These are phyloP conservation scores for Invenusta paracnida DNA, from an alignment of 2,888 invertebrate species.

Conservation along the genomic window DNA sequence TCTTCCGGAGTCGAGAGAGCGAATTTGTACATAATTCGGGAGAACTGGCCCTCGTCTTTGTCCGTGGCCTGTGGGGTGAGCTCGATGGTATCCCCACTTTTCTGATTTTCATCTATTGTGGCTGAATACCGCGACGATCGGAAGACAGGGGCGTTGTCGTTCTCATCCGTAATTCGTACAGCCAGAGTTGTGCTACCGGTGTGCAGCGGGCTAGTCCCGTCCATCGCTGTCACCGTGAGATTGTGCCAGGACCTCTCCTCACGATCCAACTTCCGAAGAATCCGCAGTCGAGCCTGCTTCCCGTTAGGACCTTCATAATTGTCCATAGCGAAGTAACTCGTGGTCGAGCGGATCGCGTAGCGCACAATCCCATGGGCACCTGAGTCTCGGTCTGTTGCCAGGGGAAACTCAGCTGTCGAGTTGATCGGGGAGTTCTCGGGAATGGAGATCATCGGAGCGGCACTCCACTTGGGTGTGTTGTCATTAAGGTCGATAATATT, in stretches of 20 bases:
- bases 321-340: constrained; percentile 8
- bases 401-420: constrained; percentile 24
- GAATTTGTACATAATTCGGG: constrained; percentile 27
- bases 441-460: background rate
- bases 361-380: constrained; percentile 30
- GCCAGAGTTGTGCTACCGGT: constrained; percentile 26
- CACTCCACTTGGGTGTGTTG: constrained; percentile 20
- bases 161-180: constrained; percentile 32
- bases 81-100: background rate
- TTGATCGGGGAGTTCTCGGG: constrained; percentile 34
- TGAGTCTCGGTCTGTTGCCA: constrained; percentile 34
- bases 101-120: constrained; percentile 15
- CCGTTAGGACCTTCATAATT: constrained; percentile 30
- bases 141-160: constrained; percentile 37
- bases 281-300: background rate
- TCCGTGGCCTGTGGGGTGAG: background rate
- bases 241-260: constrained; percentile 17
- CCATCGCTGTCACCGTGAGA: constrained; percentile 32
- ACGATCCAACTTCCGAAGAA: constrained; percentile 29
- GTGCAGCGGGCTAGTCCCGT: constrained; percentile 26
- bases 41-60: constrained; percentile 16
- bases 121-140: background rate
- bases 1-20: constrained; percentile 38
- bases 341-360: background rate
- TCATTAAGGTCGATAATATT: constrained; percentile 38